These are phyloP conservation scores for Bugulina stolonifera DNA, from an alignment of 2,888 invertebrate species.

Conservation along the genomic window DNA sequence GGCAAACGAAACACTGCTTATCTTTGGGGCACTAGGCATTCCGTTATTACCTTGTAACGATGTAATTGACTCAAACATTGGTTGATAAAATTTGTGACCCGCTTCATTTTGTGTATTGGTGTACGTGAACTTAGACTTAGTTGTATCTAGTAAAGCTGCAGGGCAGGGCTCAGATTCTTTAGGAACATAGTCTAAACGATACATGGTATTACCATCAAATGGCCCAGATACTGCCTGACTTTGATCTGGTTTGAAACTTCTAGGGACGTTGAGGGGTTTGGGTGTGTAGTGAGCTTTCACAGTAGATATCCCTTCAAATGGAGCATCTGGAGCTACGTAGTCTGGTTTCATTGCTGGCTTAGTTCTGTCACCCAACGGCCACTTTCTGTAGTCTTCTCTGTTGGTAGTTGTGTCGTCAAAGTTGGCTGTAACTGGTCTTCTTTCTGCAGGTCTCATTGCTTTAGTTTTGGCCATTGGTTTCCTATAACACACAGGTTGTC, in stretches of 20 bases:
- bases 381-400: constrained; percentile 35
- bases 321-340: constrained; percentile 46
- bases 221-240: constrained; percentile 37
- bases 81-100: constrained; percentile 47
- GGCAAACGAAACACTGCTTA: constrained; percentile 13
- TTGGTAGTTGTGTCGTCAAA: constrained; percentile 37
- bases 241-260: constrained; percentile 38
- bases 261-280: constrained; percentile 34
- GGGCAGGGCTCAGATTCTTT: constrained; percentile 44
- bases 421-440: constrained; percentile 27
- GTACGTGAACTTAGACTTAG: constrained; percentile 36
- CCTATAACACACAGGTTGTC: too few relatives aligned
- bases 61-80: constrained; percentile 34
- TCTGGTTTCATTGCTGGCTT: constrained; percentile 35
- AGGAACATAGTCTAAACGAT: constrained; percentile 44
- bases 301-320: constrained; percentile 50
- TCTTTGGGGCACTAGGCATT: neutral
- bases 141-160: constrained; percentile 42
- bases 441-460: constrained; percentile 11
- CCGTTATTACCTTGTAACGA: constrained; percentile 30
- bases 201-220: constrained; percentile 49
- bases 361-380: constrained; percentile 33
- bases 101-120: constrained; percentile 35
- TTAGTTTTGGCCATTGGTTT: constrained; percentile 16
- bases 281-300: constrained; percentile 45